These are phyloP conservation scores for Dicyrtoma fusca DNA, from an alignment of 2,888 invertebrate species.

Conservation along the genomic window DNA sequence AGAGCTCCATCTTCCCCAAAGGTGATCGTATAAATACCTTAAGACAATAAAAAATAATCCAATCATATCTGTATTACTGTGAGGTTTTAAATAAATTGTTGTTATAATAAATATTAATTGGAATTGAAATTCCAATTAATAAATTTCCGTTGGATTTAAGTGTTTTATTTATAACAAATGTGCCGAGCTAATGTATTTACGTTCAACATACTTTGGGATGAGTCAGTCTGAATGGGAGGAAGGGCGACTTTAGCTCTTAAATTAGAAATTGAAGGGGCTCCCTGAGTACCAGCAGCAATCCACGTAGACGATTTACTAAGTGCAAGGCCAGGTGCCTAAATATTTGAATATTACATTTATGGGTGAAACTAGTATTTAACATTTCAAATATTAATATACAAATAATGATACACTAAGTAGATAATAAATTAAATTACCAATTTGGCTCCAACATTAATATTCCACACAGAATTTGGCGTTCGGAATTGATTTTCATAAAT, in stretches of 20 bases:
- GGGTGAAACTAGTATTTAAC: neutral
- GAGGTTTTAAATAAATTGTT: too few relatives aligned
- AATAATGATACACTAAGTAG: neutral
- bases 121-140: too few relatives aligned
- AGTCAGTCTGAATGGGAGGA: slow-evolving; percentile 40
- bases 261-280: slow-evolving; percentile 48
- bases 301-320: slow-evolving; percentile 48
- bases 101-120: too few relatives aligned
- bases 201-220: slow-evolving; percentile 27
- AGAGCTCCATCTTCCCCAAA: slow-evolving; percentile 44
- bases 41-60: neutral
- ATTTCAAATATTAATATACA: neutral
- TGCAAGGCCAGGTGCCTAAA: slow-evolving; percentile 46
- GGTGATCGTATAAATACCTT: slow-evolving; percentile 45
- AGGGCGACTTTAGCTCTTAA: slow-evolving; percentile 41
- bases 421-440: slow-evolving; percentile 35
- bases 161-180: too few relatives aligned
- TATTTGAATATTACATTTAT: slow-evolving; percentile 19
- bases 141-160: too few relatives aligned
- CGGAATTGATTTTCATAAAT: slow-evolving; percentile 47
- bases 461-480: slow-evolving; percentile 40
- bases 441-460: slow-evolving; percentile 42
- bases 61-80: too few relatives aligned
- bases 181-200: too few relatives aligned
- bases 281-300: slow-evolving; percentile 48